These are phyloP conservation scores for Epinephelus cyanopodus DNA, from an alignment of 2,113 vertebrate genomes.

Conservation along the genomic window DNA sequence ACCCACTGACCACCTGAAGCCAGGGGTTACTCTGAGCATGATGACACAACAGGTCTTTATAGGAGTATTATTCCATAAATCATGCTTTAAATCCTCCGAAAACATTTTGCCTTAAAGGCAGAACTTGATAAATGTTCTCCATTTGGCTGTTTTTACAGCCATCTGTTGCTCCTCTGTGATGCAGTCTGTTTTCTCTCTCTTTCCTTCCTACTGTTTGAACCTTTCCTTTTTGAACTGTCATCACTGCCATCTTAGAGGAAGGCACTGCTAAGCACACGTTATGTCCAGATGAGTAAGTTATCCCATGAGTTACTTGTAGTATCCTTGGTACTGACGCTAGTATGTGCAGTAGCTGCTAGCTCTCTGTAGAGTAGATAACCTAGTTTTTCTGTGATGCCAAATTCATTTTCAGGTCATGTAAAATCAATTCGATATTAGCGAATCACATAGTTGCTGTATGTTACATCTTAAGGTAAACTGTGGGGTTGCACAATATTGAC, in stretches of 20 bases:
- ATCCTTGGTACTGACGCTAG: constrained; percentile 15
- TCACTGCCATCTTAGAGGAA: constrained; percentile 90
- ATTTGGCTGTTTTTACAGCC: constrained; percentile 28
- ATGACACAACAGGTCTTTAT: neutral
- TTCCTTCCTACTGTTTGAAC: constrained; percentile 41
- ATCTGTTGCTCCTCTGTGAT: constrained; percentile 51
- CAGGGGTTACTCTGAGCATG: neutral
- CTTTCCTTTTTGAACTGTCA: constrained; percentile 76
- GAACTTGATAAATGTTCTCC: constrained; percentile 15
- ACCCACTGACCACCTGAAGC: neutral
- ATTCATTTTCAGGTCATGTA: neutral
- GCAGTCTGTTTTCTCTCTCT: constrained; percentile 56
- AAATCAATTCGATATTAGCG: neutral
- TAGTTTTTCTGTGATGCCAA: neutral
- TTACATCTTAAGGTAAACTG: neutral
- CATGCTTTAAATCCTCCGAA: neutral
- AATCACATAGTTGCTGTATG: neutral
- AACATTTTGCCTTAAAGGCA: neutral
- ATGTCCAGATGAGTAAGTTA: constrained; percentile 91
- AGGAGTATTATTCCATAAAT: neutral
- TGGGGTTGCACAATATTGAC: constrained; percentile 28
- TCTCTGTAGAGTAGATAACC: constrained; percentile 37
- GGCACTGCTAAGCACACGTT: constrained; percentile 86
- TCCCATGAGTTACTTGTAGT: constrained; percentile 61
- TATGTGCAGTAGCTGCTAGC: constrained; percentile 44